Conservation (phyloP, 2,797 vertebrate species). For the Tarsius wallacei region DNA sequence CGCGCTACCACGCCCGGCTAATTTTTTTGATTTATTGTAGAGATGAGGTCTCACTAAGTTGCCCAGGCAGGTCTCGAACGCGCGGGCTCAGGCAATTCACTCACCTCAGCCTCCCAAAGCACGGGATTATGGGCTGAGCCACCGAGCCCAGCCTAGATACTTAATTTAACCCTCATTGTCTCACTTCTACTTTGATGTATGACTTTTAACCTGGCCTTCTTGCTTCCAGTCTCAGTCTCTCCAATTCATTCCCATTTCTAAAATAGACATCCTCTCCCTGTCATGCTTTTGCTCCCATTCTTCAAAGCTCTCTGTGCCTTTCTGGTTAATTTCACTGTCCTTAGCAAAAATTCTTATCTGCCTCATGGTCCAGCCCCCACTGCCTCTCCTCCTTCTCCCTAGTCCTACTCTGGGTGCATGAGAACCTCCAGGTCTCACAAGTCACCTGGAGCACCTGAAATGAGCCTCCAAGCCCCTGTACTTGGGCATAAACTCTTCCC, state of each 20-base stretch:
- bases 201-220: neutral
- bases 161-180: too few species aligned
- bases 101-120: too few species aligned
- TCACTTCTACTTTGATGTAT: fast-evolving
- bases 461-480: neutral
- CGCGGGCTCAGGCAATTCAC: too few species aligned
- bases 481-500: neutral
- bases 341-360: neutral
- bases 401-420: fast-evolving
- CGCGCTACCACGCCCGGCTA: too few species aligned
- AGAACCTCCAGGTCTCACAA: too few species aligned
- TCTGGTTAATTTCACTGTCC: neutral
- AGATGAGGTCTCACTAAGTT: too few species aligned
- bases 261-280: neutral
- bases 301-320: neutral
- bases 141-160: too few species aligned
- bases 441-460: neutral
- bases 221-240: neutral
- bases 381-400: too few species aligned
- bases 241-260: neutral
- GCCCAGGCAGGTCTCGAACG: too few species aligned
- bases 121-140: too few species aligned
- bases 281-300: neutral
- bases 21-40: too few species aligned
- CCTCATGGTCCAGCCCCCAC: neutral